Percentiles rank a stretch among this genome's conserved stretches.
Conservation (phyloP, 2,888 invertebrate genomes). For the Limenitis arthemis region DNA sequence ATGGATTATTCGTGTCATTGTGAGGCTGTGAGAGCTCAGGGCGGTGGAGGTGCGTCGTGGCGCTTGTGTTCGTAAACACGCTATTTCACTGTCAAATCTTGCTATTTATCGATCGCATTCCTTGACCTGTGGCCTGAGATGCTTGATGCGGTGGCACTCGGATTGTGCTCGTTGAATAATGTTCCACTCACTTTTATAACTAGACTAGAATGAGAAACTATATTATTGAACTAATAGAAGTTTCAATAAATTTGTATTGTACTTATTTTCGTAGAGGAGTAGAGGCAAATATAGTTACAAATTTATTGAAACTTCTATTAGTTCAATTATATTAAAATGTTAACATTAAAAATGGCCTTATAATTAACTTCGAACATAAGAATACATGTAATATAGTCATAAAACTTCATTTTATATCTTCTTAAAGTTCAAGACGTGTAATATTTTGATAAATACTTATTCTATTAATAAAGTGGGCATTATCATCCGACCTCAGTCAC, state of each 20-base stretch:
- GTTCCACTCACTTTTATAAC: conserved; percentile 26
- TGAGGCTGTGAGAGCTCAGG: conserved; percentile 31
- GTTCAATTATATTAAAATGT: too few relatives aligned
- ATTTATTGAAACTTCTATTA: not conserved
- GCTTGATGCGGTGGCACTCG: conserved; percentile 42
- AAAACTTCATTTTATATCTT: conserved; percentile 1
- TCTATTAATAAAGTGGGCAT: conserved; percentile 16
- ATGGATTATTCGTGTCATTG: conserved; percentile 49
- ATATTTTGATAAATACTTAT: conserved; percentile 17
- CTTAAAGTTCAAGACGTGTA: conserved; percentile 9
- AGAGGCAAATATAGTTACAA: too few relatives aligned
- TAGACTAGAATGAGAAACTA: conserved; percentile 11
- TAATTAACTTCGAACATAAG: not conserved
- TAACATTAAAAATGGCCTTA: not conserved
- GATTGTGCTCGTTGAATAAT: conserved; percentile 30
- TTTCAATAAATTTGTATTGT: too few relatives aligned
- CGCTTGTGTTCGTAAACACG: conserved; percentile 38
- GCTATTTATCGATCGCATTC: conserved; percentile 54
- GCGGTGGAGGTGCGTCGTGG: conserved; percentile 35
- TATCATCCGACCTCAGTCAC: conserved; percentile 16
- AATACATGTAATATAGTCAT: not conserved
- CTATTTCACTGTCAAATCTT: conserved; percentile 63
- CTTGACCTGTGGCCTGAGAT: conserved; percentile 48
- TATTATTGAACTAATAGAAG: too few relatives aligned
- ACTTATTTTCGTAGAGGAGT: too few relatives aligned